These are phyloP conservation scores for Timema cristinae DNA, from an alignment of 2,888 invertebrate species.

Conservation along the genomic window DNA sequence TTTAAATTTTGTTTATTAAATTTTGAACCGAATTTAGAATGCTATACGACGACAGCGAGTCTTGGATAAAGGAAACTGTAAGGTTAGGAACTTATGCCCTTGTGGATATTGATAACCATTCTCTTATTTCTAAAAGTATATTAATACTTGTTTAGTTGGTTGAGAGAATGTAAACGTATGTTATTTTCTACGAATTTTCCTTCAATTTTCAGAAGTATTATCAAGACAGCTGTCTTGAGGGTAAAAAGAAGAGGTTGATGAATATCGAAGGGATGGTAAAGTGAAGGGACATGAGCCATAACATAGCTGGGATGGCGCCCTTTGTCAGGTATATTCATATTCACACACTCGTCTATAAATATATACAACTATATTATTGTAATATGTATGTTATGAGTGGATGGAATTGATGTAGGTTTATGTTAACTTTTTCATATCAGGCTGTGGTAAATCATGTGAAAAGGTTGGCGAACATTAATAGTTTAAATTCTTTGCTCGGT, in stretches of 20 bases:
- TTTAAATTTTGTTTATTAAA: neutral
- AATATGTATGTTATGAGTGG: no score
- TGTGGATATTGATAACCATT: neutral
- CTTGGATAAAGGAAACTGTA: constrained; percentile 20
- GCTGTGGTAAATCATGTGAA: no score
- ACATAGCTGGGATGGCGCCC: constrained; percentile 75
- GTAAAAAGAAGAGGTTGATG: constrained; percentile 27
- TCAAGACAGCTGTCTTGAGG: constrained; percentile 20
- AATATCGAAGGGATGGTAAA: constrained; percentile 30
- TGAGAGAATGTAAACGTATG: neutral
- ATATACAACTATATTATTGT: neutral
- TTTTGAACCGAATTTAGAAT: neutral
- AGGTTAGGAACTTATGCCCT: constrained; percentile 25
- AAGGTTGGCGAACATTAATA: no score
- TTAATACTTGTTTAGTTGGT: neutral
- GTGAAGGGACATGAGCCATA: constrained; percentile 62
- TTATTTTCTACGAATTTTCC: neutral
- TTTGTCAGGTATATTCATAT: constrained; percentile 46
- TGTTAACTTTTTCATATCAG: no score
- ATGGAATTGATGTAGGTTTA: no score
- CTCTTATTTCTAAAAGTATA: neutral
- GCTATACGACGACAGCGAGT: constrained; percentile 2
- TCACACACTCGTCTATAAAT: neutral
- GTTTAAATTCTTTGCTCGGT: no score
- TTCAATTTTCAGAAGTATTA: constrained; percentile 23